Percentiles rank a stretch among this genome's conserved stretches.
Evolutionary conservation across 2,797 vertebrate species (phyloP).

Genomic region (Enteromius thamalakanensis): DNA sequence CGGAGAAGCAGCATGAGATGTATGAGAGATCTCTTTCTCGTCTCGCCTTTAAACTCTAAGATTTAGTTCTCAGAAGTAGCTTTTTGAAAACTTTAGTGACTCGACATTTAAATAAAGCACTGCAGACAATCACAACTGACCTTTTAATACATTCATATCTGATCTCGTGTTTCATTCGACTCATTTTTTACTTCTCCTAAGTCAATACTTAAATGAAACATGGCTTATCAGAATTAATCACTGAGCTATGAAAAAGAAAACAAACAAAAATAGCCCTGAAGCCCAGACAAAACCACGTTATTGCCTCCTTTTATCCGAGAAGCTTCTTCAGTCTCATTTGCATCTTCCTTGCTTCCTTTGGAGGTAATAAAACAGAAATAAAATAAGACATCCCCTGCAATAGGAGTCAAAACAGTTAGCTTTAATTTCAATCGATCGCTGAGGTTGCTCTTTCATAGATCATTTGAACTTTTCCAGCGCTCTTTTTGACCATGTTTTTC

Average conservation of each 20-base stretch:
- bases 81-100: background rate
- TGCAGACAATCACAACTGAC: background rate
- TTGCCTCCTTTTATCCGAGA: background rate
- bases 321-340: background rate
- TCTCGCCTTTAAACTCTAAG: background rate
- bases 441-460: conserved; percentile 31
- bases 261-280: background rate
- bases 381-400: background rate
- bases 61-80: background rate
- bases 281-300: background rate
- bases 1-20: background rate
- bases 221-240: background rate
- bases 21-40: background rate
- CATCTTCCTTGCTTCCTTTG: background rate
- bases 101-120: background rate
- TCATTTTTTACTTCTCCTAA: background rate
- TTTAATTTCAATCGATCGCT: background rate
- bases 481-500: conserved; percentile 28
- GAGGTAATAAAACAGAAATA: background rate
- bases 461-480: conserved; percentile 21
- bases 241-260: background rate
- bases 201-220: background rate
- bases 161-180: background rate
- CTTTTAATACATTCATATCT: background rate
- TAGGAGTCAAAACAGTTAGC: background rate